Evolutionary conservation across 2,797 vertebrate genomes (phyloP).

Genomic region (Hippoglossus hippoglossus): DNA sequence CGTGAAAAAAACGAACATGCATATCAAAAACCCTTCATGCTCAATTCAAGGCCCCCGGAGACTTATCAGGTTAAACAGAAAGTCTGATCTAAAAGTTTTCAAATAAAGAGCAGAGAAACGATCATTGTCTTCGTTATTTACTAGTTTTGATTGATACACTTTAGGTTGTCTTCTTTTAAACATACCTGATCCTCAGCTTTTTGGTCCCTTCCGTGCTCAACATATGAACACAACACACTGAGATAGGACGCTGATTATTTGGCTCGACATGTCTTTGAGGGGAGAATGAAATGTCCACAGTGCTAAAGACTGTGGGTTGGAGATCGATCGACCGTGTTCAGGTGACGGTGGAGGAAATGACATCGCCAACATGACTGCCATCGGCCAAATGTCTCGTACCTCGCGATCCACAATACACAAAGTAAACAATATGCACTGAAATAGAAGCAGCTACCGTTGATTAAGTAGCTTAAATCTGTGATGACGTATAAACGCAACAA

Average conservation of each 20-base stretch:
- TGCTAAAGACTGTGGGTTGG: constrained; percentile 2
- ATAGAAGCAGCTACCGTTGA: constrained; percentile 33
- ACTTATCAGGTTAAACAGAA: constrained; percentile 68
- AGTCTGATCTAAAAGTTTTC: constrained; percentile 63
- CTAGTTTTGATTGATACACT: constrained; percentile 39
- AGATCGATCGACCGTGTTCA: constrained; percentile 3
- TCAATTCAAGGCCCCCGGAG: constrained; percentile 53
- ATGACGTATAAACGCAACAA: constrained; percentile 12
- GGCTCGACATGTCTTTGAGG: constrained; percentile 49
- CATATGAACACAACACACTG: constrained; percentile 36
- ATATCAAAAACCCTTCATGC: constrained; percentile 79
- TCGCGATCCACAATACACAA: constrained; percentile 26
- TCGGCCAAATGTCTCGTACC: constrained; percentile 27
- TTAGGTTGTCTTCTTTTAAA: constrained; percentile 35
- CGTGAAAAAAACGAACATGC: constrained; percentile 76
- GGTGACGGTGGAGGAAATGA: constrained; percentile 5
- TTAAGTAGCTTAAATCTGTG: constrained; percentile 25
- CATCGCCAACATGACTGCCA: background rate
- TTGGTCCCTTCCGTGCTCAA: constrained; percentile 65
- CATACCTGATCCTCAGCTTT: constrained; percentile 63
- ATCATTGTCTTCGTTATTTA: background rate
- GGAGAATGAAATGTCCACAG: constrained; percentile 24
- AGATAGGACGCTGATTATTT: constrained; percentile 46
- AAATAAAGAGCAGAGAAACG: constrained; percentile 51
- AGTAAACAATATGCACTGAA: constrained; percentile 41